Evolutionary conservation across 2,113 vertebrate species (phyloP).

Genomic region (Clarias gariepinus): DNA sequence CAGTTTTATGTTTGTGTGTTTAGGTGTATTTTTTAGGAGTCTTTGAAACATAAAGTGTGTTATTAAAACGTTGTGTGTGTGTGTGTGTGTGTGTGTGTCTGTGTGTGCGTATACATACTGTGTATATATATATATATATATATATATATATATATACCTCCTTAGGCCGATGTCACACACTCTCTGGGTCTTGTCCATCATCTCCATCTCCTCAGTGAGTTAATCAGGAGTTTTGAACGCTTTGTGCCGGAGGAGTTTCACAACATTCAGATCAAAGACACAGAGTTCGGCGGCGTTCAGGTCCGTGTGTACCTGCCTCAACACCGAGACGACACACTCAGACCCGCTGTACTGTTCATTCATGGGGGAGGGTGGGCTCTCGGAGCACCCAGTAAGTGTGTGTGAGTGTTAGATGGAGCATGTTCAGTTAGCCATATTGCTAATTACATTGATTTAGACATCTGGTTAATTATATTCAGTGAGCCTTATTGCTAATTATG

Average conservation of each 20-base stretch:
- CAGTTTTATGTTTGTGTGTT: neutral
- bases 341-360: conserved; percentile 81
- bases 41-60: neutral
- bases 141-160: neutral
- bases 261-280: conserved; percentile 78
- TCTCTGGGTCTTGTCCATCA: conserved; percentile 79
- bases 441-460: neutral
- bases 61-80: neutral
- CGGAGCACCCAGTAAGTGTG: conserved; percentile 82
- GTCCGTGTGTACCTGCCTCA: conserved; percentile 86
- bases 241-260: conserved; percentile 62
- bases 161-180: conserved; percentile 77
- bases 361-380: conserved; percentile 94
- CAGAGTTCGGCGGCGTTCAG: conserved; percentile 80
- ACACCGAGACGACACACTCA: conserved; percentile 69
- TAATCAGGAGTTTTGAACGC: conserved; percentile 66
- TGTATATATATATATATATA: conserved; percentile 5
- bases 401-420: conserved; percentile 4
- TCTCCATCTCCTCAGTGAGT: conserved; percentile 68
- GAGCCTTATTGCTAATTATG: neutral
- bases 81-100: neutral
- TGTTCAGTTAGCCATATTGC: neutral
- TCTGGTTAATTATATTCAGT: neutral
- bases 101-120: neutral
- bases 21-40: neutral